Evolutionary conservation across 2,113 vertebrate genomes (phyloP).

Genomic region (Perca schrenkii): DNA sequence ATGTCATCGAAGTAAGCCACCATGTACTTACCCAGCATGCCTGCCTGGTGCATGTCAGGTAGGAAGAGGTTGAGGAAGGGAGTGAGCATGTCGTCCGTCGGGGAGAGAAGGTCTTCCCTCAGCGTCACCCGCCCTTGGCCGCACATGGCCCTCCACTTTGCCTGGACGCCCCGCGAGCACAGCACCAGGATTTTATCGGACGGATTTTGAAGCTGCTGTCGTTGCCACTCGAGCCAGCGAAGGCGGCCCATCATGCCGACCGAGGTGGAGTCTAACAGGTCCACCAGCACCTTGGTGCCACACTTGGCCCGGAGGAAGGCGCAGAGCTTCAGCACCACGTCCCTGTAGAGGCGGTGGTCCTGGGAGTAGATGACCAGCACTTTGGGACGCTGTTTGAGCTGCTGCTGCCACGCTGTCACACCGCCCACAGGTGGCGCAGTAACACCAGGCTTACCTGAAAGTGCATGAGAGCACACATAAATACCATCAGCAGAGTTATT

Average conservation of each 20-base stretch:
- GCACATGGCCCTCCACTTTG: slow-evolving; percentile 95
- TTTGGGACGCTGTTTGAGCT: slow-evolving; percentile 71
- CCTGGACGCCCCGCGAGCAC: slow-evolving; percentile 91
- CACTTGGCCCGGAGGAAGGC: slow-evolving; percentile 92
- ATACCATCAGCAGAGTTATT: background rate
- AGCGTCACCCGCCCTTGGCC: slow-evolving; percentile 82
- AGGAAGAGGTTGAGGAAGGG: slow-evolving; percentile 92
- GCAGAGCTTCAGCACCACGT: slow-evolving; percentile 92
- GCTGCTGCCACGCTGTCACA: background rate
- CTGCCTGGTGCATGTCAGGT: slow-evolving; percentile 90
- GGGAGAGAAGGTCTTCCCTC: slow-evolving; percentile 86
- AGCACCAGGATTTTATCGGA: slow-evolving; percentile 92
- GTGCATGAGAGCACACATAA: background rate
- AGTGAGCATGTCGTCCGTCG: slow-evolving; percentile 90
- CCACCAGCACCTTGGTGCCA: slow-evolving; percentile 91
- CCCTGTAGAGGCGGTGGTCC: slow-evolving; percentile 90
- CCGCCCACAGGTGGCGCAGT: accelerated
- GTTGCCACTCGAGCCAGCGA: slow-evolving; percentile 92
- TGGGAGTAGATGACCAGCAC: slow-evolving; percentile 94
- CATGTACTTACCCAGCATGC: slow-evolving; percentile 90
- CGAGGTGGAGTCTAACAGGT: slow-evolving; percentile 88
- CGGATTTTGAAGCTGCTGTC: slow-evolving; percentile 85
- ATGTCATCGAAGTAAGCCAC: slow-evolving; percentile 94
- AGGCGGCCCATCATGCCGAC: slow-evolving; percentile 88
- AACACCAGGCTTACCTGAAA: slow-evolving; percentile 9